Evolutionary conservation across 2,797 vertebrate species (phyloP).

Genomic region (Enteromius paludinosus): DNA sequence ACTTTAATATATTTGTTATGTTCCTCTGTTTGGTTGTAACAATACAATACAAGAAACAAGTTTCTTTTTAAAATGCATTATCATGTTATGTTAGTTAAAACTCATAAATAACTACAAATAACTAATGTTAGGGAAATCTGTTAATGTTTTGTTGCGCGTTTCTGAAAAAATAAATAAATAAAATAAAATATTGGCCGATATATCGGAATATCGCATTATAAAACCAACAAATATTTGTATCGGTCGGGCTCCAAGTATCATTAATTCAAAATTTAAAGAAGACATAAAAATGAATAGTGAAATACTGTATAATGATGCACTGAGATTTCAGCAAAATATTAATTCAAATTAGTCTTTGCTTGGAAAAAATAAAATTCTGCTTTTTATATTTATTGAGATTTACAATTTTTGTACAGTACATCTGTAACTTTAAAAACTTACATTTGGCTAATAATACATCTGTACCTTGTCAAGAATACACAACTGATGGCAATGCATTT

Average conservation of each 20-base stretch:
- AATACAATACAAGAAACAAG: no score
- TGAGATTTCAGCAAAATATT: background rate
- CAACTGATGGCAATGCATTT: background rate
- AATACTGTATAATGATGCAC: background rate
- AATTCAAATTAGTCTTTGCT: background rate
- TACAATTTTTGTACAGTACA: background rate
- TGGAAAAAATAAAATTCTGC: background rate
- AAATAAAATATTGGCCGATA: no score
- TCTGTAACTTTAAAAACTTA: background rate
- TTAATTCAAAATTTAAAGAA: background rate
- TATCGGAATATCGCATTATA: no score
- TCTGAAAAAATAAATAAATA: no score
- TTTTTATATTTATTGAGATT: background rate
- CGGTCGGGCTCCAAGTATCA: background rate
- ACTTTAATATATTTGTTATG: no score
- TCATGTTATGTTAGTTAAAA: no score
- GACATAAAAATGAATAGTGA: background rate
- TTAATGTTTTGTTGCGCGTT: no score
- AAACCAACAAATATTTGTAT: no score
- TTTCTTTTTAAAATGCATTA: no score
- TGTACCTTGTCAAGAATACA: background rate
- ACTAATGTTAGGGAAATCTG: no score
- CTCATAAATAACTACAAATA: no score
- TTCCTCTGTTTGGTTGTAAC: no score
- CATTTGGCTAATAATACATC: background rate